Conservation (phyloP, 2,113 vertebrate genomes). For the Malurus cyaneus region DNA sequence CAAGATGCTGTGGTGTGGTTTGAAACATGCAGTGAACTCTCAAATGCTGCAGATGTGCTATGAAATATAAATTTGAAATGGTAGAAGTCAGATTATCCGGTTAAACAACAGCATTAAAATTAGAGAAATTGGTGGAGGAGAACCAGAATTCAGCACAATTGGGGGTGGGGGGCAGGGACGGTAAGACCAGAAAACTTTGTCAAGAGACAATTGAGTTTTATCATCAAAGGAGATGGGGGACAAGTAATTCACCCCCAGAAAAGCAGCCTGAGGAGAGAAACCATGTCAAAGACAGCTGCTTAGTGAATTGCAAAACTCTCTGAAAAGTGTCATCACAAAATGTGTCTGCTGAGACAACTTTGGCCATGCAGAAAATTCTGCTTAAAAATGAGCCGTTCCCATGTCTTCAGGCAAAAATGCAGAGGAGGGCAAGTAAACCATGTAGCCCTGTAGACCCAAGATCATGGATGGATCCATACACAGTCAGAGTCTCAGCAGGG, state of each 20-base stretch:
- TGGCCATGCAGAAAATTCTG: neutral
- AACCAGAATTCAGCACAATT: neutral
- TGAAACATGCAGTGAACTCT: slow-evolving; percentile 40
- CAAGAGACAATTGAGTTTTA: neutral
- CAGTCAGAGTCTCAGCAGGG: accelerated
- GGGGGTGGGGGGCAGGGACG: too few relatives aligned
- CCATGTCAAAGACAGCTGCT: neutral
- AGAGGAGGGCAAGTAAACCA: neutral
- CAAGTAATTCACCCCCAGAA: neutral
- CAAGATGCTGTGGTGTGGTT: slow-evolving; percentile 40
- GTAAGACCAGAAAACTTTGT: neutral
- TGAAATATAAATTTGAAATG: slow-evolving; percentile 25
- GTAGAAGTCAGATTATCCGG: neutral
- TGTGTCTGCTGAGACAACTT: neutral
- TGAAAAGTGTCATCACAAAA: neutral
- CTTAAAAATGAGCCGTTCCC: neutral
- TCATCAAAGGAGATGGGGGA: neutral
- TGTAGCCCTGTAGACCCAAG: neutral
- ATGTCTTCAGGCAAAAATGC: neutral
- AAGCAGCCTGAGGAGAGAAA: neutral
- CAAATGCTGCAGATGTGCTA: slow-evolving; percentile 8
- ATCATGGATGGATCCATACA: neutral
- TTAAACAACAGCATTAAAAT: neutral
- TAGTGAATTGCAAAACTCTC: neutral
- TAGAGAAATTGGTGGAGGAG: neutral